Conservation (phyloP, 2,888 invertebrate genomes). For the Ellobium chinense region DNA sequence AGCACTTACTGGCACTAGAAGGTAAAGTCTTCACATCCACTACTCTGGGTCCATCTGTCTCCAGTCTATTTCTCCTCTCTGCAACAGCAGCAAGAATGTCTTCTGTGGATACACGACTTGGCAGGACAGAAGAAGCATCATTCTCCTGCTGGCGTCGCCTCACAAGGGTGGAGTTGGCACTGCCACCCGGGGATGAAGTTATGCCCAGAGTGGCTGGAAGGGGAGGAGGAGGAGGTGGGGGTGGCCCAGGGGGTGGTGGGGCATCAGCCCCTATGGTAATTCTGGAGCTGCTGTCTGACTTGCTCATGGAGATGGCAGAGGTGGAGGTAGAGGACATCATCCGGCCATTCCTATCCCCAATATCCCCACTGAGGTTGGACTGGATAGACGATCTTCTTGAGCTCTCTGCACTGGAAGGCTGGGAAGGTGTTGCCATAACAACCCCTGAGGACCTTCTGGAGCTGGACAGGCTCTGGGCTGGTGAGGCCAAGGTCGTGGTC, state of each 20-base stretch:
- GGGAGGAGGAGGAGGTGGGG: slow-evolving; percentile 34
- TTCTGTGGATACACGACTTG: slow-evolving; percentile 53
- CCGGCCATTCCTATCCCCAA: slow-evolving; percentile 19
- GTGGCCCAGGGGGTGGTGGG: slow-evolving; percentile 48
- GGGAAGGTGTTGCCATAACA: slow-evolving; percentile 35
- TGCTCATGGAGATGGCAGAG: not conserved
- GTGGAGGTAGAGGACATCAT: slow-evolving; percentile 22
- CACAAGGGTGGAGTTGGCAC: slow-evolving; percentile 2
- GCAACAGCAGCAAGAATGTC: slow-evolving; percentile 73
- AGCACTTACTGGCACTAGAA: slow-evolving; percentile 20
- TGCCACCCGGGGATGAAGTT: slow-evolving; percentile 35
- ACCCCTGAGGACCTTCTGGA: slow-evolving; percentile 31
- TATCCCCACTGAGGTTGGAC: slow-evolving; percentile 46
- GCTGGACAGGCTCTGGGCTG: slow-evolving; percentile 26
- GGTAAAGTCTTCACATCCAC: slow-evolving; percentile 41
- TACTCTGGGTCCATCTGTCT: slow-evolving; percentile 62
- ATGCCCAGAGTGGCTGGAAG: slow-evolving; percentile 25
- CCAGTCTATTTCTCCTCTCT: slow-evolving; percentile 66
- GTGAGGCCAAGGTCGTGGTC: slow-evolving; percentile 47
- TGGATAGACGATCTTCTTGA: slow-evolving; percentile 53
- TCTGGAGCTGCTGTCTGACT: not conserved
- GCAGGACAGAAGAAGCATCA: slow-evolving; percentile 48
- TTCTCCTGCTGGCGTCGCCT: slow-evolving; percentile 34
- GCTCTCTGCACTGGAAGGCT: slow-evolving; percentile 50
- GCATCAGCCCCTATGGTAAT: slow-evolving; percentile 40